phyloP scores from a whole-genome alignment of 1,140 invertebrate species.

The Eulimnadia texana region DNA sequence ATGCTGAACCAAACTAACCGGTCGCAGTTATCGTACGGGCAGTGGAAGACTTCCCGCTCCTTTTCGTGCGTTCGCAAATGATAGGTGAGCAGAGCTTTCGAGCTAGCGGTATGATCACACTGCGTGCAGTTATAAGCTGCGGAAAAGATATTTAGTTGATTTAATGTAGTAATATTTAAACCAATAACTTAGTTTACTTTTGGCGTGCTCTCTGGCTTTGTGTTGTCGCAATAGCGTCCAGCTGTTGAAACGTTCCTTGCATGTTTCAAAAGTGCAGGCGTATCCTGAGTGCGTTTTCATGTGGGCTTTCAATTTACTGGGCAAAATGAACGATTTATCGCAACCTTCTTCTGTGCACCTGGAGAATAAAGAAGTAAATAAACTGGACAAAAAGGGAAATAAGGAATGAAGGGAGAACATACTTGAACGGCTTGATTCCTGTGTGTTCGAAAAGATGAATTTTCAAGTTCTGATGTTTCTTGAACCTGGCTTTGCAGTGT shows the following conservation, averaged over 20 bases:
- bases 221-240: conserved; percentile 6
- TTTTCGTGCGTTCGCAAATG: conserved; percentile 1
- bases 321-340: conserved; percentile 12
- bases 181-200: conserved; percentile 1
- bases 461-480: conserved; percentile 12
- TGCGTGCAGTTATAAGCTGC: too few relatives aligned
- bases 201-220: conserved; percentile 5
- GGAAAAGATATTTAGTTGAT: background rate
- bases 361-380: background rate
- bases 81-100: conserved; percentile 2
- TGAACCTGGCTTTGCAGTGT: conserved; percentile 2
- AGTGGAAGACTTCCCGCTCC: conserved; percentile 10
- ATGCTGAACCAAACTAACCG: background rate
- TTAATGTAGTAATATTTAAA: background rate
- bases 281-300: conserved; percentile 9
- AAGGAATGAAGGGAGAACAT: background rate
- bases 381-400: background rate
- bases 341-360: conserved; percentile 5
- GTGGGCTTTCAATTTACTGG: conserved; percentile 12
- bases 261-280: background rate
- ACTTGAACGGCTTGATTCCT: conserved; percentile 12
- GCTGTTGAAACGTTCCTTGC: background rate
- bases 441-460: conserved; percentile 13
- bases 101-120: background rate
- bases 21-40: conserved; percentile 5